phyloP scores from a whole-genome alignment of 1,140 invertebrate genomes.

The Bombus confusus region DNA sequence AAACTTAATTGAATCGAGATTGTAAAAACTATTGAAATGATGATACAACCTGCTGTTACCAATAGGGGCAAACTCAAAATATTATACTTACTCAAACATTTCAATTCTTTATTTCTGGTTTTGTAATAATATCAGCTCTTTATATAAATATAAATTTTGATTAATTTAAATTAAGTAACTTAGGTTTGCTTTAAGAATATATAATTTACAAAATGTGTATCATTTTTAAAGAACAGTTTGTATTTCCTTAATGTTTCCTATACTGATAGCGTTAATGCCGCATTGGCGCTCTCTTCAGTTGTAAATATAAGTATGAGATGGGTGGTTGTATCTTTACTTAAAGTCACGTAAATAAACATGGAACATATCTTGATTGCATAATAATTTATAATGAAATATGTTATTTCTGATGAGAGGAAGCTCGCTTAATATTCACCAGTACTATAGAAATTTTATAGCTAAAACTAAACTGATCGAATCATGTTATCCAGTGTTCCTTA shows the following conservation, averaged over 20 bases:
- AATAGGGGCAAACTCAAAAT: not conserved
- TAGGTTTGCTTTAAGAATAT: not conserved
- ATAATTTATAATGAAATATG: conserved; percentile 21
- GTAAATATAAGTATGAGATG: not conserved
- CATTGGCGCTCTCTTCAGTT: not conserved
- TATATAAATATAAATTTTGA: not conserved
- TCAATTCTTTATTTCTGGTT: not conserved
- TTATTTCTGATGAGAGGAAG: conserved; percentile 36
- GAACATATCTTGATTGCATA: not conserved
- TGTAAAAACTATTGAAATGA: conserved; percentile 25
- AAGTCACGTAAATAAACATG: no score
- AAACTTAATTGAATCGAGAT: conserved; percentile 48
- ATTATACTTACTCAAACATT: not conserved
- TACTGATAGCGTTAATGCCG: not conserved
- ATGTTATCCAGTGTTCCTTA: conserved; percentile 1
- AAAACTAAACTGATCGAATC: not conserved
- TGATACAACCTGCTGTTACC: conserved; percentile 12
- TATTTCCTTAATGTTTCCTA: conserved; percentile 5
- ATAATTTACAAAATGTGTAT: not conserved
- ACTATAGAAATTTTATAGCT: not conserved
- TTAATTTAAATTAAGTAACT: not conserved
- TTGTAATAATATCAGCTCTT: not conserved
- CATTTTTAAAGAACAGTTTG: not conserved
- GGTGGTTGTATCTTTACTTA: not conserved
- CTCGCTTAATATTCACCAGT: conserved; percentile 7